These are phyloP conservation scores for Tolypeutes matacus DNA, from an alignment of 2,797 vertebrate species.

Conservation along the genomic window DNA sequence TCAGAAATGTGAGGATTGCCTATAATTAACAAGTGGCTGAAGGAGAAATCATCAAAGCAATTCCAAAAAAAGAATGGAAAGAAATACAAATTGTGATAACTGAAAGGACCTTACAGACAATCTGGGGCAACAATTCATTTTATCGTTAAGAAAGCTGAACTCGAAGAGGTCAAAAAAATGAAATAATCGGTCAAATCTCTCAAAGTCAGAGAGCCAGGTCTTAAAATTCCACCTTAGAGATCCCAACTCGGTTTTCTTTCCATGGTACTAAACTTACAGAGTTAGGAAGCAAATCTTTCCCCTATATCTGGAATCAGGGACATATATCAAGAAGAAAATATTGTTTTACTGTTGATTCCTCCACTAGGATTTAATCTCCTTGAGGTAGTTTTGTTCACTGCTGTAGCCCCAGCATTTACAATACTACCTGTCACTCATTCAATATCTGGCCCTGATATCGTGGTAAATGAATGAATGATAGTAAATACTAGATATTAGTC, in stretches of 20 bases:
- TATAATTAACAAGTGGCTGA: not conserved
- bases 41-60: not conserved
- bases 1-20: conserved; percentile 1
- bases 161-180: not conserved
- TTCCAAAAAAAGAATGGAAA: conserved; percentile 40
- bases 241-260: conserved; percentile 23
- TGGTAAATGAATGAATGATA: not conserved
- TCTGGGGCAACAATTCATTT: conserved; percentile 14
- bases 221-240: conserved; percentile 16
- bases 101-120: conserved; percentile 42
- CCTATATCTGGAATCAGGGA: not conserved
- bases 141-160: not conserved
- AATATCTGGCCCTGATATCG: not conserved
- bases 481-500: not conserved
- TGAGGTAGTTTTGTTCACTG: not conserved
- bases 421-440: not conserved
- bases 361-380: conserved; percentile 33
- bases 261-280: not conserved
- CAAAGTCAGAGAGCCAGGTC: not conserved
- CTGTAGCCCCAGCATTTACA: conserved; percentile 23
- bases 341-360: not conserved
- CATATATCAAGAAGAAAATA: not conserved
- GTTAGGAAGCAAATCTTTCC: not conserved
- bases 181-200: not conserved
- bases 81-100: not conserved